Percentiles rank a stretch among this genome's conserved stretches.
These are phyloP conservation scores for Aphrophora alni DNA, from an alignment of 2,888 invertebrate species.

Conservation along the genomic window DNA sequence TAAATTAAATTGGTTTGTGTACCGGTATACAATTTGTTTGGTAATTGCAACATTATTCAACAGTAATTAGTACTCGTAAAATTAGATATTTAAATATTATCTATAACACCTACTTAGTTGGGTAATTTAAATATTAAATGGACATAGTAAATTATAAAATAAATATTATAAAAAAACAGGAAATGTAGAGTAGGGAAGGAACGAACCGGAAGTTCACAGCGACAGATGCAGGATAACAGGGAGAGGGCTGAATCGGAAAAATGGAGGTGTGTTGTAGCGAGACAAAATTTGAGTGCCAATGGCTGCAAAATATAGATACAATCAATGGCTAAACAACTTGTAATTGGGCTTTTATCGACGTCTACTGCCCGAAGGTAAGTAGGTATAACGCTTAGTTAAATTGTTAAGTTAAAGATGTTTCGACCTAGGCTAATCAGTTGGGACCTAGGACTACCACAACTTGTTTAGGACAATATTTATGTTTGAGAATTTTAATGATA, in stretches of 20 bases:
- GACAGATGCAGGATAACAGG: conserved; percentile 5
- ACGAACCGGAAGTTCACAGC: background rate
- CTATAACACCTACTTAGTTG: too few species aligned
- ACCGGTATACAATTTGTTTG: too few species aligned
- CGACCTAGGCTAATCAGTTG: background rate
- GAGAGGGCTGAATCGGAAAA: conserved; percentile 1
- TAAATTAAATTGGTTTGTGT: too few species aligned
- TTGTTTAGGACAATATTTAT: background rate
- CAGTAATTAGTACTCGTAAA: too few species aligned
- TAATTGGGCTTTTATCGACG: background rate
- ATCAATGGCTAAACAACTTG: background rate
- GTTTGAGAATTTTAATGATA: background rate
- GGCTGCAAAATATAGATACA: background rate
- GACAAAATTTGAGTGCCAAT: background rate
- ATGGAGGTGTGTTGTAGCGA: background rate
- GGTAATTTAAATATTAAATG: too few species aligned
- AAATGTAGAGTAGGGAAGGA: background rate
- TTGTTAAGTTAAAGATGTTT: background rate
- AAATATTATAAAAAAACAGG: background rate
- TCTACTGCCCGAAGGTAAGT: background rate
- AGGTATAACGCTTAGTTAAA: background rate
- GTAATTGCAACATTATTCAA: too few species aligned
- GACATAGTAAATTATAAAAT: too few species aligned
- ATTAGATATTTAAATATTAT: too few species aligned
- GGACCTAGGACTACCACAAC: background rate